Base-by-base conservation (phyloP, 1,140 invertebrate genomes). In the Carposina sasakii region DNA sequence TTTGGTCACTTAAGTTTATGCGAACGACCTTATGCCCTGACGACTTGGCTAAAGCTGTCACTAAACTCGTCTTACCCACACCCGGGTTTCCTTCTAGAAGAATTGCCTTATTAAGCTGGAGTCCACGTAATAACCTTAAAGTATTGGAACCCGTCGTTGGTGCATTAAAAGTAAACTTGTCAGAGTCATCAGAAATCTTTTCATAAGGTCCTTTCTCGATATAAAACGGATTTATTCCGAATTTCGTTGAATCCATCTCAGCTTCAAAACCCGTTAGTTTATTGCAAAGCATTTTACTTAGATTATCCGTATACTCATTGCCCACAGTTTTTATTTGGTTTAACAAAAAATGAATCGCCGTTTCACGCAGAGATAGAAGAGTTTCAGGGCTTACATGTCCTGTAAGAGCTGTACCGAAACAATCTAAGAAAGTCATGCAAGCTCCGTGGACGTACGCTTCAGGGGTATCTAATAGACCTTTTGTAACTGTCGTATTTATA, bases 1-100 rank as follows among this genome's bases (percentile, higher is more conserved):
- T 99, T 87, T 99, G 98, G 72, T 99, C 98, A 31, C 97, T 99
- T 10, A 99, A 87, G 89, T 99, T 99, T 34, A 99, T 97, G 28
- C 98, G 86, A 12, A 97, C 91, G 6, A 99, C 87, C 64, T 88
- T 87, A 76, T 97, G 89, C 0, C 95, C 93, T 19, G 95, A 91
- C 3, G 90, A 89, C 76, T 91, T 92, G 0, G 97, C 97, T 13
- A 99, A 85, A n/a, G 96, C 96, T 37, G 91, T 90, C 2, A 99
- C 92, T 34, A 99, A 86, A 68, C 95, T 98, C 0, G 98, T 99
- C 86, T 99, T 99, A 3, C 98, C 98, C 28, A 99, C 97, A 2
- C 98, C 97, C 1, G 98, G 98, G 73, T 95, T 96, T 12, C 98
- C 98, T 89, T 99, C 98, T 21, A 99, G 75, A 39, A 99, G 87